A percentile compares a stretch with the other conserved stretches of the same genome.
Conservation (phyloP, 2,113 vertebrate genomes). For the Barnardius zonarius region DNA sequence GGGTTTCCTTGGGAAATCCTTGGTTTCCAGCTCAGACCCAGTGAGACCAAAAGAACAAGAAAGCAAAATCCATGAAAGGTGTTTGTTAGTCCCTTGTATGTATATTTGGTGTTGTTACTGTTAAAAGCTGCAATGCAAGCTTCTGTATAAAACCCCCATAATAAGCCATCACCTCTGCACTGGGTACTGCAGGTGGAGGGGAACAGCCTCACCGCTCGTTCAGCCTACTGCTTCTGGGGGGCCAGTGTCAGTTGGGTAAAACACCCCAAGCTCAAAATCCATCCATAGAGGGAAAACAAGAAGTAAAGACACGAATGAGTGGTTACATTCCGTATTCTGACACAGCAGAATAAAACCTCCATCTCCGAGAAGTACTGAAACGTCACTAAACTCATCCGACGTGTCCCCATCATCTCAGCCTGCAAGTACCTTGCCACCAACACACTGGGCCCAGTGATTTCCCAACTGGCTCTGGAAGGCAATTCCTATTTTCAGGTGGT, state of each 20-base stretch:
- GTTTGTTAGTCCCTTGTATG: background rate
- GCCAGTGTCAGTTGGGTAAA: background rate
- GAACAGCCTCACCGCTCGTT: accelerated
- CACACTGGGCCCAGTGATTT: background rate
- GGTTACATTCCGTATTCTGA: background rate
- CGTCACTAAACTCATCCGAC: background rate
- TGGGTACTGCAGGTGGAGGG: no score
- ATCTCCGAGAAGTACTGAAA: background rate
- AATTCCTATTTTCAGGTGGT: background rate
- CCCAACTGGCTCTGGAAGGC: background rate
- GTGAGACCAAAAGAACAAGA: background rate
- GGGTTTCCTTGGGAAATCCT: background rate
- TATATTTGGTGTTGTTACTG: background rate
- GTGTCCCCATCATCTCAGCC: background rate
- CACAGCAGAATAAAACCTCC: background rate
- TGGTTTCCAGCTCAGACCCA: background rate
- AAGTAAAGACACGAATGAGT: background rate
- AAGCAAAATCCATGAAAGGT: background rate
- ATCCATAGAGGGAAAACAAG: background rate
- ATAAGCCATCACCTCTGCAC: background rate
- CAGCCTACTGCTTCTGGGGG: background rate
- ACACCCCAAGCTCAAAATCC: background rate
- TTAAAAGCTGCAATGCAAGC: background rate
- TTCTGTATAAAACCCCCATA: background rate
- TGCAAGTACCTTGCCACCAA: background rate